Conservation (phyloP, 2,113 vertebrate genomes). For the Macquaria australasica region DNA sequence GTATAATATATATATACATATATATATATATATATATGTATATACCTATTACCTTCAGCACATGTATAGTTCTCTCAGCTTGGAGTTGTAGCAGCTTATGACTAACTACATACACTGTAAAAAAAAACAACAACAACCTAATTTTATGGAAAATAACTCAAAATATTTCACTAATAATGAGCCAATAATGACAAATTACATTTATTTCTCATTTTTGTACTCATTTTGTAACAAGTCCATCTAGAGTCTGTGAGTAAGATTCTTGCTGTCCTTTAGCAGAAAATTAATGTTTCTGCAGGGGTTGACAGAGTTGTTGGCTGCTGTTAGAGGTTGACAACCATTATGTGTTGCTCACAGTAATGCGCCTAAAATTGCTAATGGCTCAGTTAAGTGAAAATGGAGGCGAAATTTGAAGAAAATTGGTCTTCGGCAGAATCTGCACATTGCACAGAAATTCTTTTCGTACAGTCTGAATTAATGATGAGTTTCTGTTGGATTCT, state of each 20-base stretch:
- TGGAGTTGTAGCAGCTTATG: too few species aligned
- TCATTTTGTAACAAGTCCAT: neutral
- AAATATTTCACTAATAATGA: too few species aligned
- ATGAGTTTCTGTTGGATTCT: neutral
- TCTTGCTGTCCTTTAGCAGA: neutral
- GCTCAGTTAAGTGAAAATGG: neutral
- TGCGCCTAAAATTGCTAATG: neutral
- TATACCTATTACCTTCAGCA: too few species aligned
- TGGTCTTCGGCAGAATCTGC: neutral
- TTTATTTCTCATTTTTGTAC: too few species aligned
- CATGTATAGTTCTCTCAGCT: too few species aligned
- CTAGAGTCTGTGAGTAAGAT: neutral
- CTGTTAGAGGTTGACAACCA: neutral
- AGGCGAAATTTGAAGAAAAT: constrained; percentile 15
- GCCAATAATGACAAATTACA: too few species aligned
- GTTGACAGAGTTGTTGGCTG: neutral
- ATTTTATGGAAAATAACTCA: too few species aligned
- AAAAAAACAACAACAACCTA: too few species aligned
- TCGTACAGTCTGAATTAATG: neutral
- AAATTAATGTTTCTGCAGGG: neutral
- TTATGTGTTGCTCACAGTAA: neutral
- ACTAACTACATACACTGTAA: too few species aligned
- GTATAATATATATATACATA: too few species aligned
- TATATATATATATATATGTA: too few species aligned
- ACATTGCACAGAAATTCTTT: neutral